Evolutionary conservation across 2,888 invertebrate species (phyloP), one percentile per base, ranked within the genome.

Genomic region (Mimumesa dahlbomi): DNA sequence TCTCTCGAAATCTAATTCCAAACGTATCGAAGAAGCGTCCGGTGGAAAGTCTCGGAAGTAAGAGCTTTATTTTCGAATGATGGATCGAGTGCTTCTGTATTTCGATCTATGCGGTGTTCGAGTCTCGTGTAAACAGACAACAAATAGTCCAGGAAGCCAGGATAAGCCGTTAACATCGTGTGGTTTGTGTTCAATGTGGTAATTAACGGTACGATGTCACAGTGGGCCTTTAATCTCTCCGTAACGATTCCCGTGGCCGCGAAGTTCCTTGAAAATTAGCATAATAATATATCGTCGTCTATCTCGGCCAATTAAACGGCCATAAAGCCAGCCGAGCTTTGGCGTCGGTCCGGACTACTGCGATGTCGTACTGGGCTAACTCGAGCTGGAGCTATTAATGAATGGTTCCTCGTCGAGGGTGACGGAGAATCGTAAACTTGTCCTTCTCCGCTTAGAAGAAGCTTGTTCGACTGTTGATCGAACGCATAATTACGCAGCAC

Each of bases 251-350:
- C 67, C 71, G 69, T 62, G 69, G 64, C 73, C 65, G 73, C 76
- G 66, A 81, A 66, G 74, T 82, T 83, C 77, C 83, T 76, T 71
- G 80, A 74, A 82, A 82, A 82, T 82, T 82, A 82, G 82, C 82
- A 82, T 82, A 83, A 82, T 82, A 82, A 80, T 83, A 81, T 83
- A 83, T 83, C 73, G 83, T 78, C 80, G 83, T 77, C 82, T 79
- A 79, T 81, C 79, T 78, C 71, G 70, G 64, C 81, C 79, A 81
- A 87, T 86, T 87, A 87, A 85, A 86, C 74, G 79, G 78, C 78
- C 78, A 84, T 87, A 85, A 86, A 87, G 80, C 82, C 75, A 76
- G 81, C 73, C 70, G 77, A 71, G 81, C 73, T 79, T 79, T 73
- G 79, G 67, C 79, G 81, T 73, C 75, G 59, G 63, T 67, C 74